Percentiles rank a stretch among this genome's conserved stretches.
Evolutionary conservation across 1,140 invertebrate species (phyloP).

Genomic region (Acarapis woodi): DNA sequence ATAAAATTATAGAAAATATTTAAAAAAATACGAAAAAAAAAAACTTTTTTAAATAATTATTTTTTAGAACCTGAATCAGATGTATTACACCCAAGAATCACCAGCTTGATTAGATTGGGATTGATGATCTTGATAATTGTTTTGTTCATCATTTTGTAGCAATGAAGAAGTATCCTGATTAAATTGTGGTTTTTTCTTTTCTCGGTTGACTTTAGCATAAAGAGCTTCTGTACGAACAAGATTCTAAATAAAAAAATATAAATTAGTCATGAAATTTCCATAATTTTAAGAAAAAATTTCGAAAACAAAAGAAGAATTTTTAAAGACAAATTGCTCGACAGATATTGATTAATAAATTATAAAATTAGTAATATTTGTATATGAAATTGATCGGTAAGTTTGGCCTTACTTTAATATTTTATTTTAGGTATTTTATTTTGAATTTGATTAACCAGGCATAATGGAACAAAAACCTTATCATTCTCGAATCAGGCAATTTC

Average conservation of each 20-base stretch:
- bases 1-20: too few species aligned
- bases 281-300: conserved; percentile 10
- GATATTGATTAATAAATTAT: not conserved
- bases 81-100: conserved; percentile 15
- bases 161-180: not conserved
- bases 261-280: conserved; percentile 10
- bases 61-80: not conserved
- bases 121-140: conserved; percentile 10
- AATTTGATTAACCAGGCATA: too few species aligned
- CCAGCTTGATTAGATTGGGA: conserved; percentile 11
- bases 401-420: not conserved
- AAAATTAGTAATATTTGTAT: not conserved
- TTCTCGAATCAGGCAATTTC: too few species aligned
- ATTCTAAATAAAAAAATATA: conserved; percentile 4
- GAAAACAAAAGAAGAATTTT: not conserved
- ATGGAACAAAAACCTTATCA: too few species aligned
- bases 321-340: not conserved
- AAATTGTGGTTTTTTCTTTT: conserved; percentile 27
- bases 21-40: too few species aligned
- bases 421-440: not conserved
- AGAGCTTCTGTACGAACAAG: conserved; percentile 28
- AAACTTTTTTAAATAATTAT: not conserved
- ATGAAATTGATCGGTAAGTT: not conserved
- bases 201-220: conserved; percentile 47
- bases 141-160: conserved; percentile 2